These are phyloP conservation scores for Yponomeuta sedellus DNA, from an alignment of 2,888 invertebrate species.

Conservation along the genomic window DNA sequence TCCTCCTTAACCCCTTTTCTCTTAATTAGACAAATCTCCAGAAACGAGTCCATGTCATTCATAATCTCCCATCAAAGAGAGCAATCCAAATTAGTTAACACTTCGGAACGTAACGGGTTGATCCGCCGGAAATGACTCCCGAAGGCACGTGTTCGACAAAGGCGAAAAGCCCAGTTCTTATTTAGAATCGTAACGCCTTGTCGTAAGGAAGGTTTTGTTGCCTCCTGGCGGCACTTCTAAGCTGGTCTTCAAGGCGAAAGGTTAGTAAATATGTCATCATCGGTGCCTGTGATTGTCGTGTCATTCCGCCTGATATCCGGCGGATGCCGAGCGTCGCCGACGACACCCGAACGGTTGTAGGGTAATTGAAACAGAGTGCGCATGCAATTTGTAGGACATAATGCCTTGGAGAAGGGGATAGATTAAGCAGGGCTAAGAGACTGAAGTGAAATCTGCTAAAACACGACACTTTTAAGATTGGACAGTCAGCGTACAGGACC, in stretches of 20 bases:
- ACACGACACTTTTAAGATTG: background rate
- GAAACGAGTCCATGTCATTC: conserved; percentile 37
- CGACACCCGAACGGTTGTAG: conserved; percentile 42
- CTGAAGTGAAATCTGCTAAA: background rate
- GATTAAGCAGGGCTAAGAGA: background rate
- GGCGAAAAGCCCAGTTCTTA: conserved; percentile 17
- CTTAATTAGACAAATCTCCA: conserved; percentile 18
- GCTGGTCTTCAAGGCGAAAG: background rate
- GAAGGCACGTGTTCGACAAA: conserved; percentile 26
- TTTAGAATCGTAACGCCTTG: background rate
- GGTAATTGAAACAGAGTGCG: conserved; percentile 69
- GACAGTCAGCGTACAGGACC: background rate
- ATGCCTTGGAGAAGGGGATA: background rate
- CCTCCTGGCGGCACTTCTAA: background rate
- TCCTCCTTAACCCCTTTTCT: background rate
- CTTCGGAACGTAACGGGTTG: conserved; percentile 50
- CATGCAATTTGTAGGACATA: conserved; percentile 31
- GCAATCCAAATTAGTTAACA: conserved; percentile 56
- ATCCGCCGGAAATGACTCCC: conserved; percentile 55
- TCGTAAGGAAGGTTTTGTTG: background rate
- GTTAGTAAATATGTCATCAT: conserved; percentile 62
- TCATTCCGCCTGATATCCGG: conserved; percentile 65
- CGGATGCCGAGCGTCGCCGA: conserved; percentile 50
- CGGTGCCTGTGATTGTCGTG: conserved; percentile 41
- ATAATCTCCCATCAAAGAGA: conserved; percentile 52